phyloP scores from a whole-genome alignment of 2,113 vertebrate species.

The Aptenodytes patagonicus region DNA sequence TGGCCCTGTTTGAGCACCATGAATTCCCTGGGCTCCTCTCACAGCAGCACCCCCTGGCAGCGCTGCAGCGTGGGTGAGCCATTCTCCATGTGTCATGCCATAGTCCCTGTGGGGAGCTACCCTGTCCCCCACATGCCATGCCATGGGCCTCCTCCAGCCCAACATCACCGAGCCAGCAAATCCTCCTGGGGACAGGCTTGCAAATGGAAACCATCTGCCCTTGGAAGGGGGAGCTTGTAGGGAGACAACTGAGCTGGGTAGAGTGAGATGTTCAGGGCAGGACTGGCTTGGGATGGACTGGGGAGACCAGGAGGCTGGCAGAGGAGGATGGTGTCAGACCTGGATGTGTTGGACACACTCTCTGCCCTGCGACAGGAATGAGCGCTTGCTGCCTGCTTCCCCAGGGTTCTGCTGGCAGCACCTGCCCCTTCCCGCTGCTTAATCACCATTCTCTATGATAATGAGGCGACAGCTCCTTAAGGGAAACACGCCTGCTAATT shows the following conservation, averaged over 20 bases:
- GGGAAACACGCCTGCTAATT: constrained; percentile 11
- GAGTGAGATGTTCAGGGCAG: not conserved
- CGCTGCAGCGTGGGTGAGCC: not conserved
- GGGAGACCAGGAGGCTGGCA: not conserved
- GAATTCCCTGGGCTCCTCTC: not conserved
- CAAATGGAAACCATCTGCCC: not conserved
- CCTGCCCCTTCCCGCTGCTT: not conserved
- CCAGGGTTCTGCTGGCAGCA: not conserved
- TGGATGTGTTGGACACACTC: not conserved
- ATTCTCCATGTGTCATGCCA: not conserved
- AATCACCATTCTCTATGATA: not conserved
- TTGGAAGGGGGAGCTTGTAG: not conserved
- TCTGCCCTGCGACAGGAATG: not conserved
- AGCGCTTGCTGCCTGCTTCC: not conserved
- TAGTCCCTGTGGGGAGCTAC: not conserved
- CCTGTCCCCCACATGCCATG: not conserved
- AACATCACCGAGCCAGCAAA: not conserved
- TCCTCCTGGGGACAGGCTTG: not conserved
- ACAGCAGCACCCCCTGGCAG: not conserved
- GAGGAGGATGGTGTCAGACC: not conserved
- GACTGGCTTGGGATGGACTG: not conserved
- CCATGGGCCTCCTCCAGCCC: not conserved
- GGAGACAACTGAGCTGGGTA: not conserved
- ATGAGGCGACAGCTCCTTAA: not conserved
- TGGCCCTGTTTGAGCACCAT: not conserved